These are phyloP conservation scores for Mandrillus leucophaeus DNA, from an alignment of 2,113 vertebrate genomes.

Conservation along the genomic window DNA sequence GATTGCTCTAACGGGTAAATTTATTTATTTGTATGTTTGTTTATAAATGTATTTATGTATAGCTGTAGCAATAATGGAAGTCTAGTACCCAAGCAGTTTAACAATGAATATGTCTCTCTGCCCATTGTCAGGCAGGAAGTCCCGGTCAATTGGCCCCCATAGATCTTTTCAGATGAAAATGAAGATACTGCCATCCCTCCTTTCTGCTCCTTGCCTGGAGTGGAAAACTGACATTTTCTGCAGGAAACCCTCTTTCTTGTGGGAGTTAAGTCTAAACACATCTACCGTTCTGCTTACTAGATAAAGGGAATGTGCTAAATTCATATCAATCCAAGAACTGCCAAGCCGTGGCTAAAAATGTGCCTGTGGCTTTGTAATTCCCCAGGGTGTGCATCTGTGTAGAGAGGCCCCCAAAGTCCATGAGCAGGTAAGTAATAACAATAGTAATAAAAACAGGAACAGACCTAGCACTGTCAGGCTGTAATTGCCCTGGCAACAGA, in stretches of 20 bases:
- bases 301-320: slow-evolving; percentile 71
- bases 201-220: not conserved
- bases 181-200: not conserved
- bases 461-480: slow-evolving; percentile 62
- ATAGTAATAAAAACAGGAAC: slow-evolving; percentile 63
- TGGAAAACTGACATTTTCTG: slow-evolving; percentile 42
- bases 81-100: not conserved
- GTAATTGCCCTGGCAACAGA: slow-evolving; percentile 66
- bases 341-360: slow-evolving; percentile 35
- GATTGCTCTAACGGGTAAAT: not conserved
- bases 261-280: slow-evolving; percentile 38
- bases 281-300: slow-evolving; percentile 53
- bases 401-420: slow-evolving; percentile 66
- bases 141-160: not conserved
- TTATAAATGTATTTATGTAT: not conserved
- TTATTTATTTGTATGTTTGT: not conserved
- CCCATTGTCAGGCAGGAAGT: not conserved
- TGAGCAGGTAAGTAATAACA: slow-evolving; percentile 72
- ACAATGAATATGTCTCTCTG: not conserved
- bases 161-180: not conserved
- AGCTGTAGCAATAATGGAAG: not conserved
- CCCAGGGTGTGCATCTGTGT: slow-evolving; percentile 66
- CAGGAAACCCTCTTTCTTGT: slow-evolving; percentile 57
- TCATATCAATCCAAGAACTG: slow-evolving; percentile 63
- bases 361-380: slow-evolving; percentile 72